These are phyloP conservation scores for Eupeodes luniger DNA, from an alignment of 2,888 invertebrate genomes.

Conservation along the genomic window DNA sequence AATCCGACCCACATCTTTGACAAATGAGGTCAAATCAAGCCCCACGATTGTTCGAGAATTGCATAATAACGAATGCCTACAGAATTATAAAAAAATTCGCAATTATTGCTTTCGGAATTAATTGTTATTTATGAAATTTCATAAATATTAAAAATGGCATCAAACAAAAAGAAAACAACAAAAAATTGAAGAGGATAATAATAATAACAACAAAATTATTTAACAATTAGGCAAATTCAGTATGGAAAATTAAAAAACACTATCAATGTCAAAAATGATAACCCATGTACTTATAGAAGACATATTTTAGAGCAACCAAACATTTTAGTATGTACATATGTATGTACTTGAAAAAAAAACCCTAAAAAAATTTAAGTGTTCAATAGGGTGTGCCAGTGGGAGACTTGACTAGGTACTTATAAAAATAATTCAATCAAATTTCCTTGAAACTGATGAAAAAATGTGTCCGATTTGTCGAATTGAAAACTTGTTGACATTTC, in stretches of 20 bases:
- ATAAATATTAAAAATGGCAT: neutral
- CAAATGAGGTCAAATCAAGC: conserved; percentile 38
- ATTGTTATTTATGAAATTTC: neutral
- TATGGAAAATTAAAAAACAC: neutral
- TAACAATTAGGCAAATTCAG: neutral
- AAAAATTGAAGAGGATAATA: neutral
- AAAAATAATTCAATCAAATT: no score
- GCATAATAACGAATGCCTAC: neutral
- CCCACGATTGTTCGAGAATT: neutral
- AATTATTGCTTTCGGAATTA: neutral
- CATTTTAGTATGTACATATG: no score
- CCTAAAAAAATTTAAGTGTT: no score
- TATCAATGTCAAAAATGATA: neutral
- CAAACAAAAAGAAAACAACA: neutral
- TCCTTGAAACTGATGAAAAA: no score
- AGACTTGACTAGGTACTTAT: no score
- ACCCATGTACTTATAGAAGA: neutral
- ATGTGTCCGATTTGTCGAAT: no score
- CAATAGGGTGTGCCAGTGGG: no score
- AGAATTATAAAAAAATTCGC: neutral
- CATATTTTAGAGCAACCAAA: no score
- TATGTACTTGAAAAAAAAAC: no score
- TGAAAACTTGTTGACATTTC: no score
- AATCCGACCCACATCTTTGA: conserved; percentile 47
- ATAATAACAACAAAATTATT: neutral